Evolutionary conservation across 2,113 vertebrate genomes (phyloP).

Genomic region (Ariopsis seemanni): DNA sequence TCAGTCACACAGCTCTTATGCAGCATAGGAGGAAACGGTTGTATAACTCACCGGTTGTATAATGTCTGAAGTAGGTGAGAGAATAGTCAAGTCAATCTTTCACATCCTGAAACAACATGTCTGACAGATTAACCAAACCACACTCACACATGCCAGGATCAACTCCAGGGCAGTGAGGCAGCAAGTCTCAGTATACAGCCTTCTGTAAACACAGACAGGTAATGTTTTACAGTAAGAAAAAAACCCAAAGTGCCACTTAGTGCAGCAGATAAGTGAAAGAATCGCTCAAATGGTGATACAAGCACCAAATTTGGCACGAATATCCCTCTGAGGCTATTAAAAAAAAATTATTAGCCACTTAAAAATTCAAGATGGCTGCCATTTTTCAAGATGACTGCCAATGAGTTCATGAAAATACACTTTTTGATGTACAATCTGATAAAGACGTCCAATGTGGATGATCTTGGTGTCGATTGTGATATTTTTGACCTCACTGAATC

Average conservation of each 20-base stretch:
- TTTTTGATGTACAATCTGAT: too few relatives aligned
- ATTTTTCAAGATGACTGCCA: too few relatives aligned
- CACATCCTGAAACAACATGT: slow-evolving; percentile 23
- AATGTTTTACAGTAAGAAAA: neutral
- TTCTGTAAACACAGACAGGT: neutral
- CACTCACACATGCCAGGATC: neutral
- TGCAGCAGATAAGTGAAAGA: too few relatives aligned
- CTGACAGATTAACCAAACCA: slow-evolving; percentile 6
- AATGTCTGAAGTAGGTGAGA: slow-evolving; percentile 1
- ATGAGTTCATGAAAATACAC: too few relatives aligned
- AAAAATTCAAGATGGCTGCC: too few relatives aligned
- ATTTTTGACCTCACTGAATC: too few relatives aligned
- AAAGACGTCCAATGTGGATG: too few relatives aligned
- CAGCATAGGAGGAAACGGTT: neutral
- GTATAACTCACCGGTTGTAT: neutral
- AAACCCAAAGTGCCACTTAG: neutral
- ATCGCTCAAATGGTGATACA: too few relatives aligned
- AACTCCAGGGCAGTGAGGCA: slow-evolving; percentile 5
- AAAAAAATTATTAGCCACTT: too few relatives aligned
- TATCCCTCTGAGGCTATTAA: too few relatives aligned
- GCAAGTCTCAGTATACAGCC: neutral
- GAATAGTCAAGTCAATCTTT: neutral
- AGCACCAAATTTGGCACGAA: too few relatives aligned
- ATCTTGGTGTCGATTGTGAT: too few relatives aligned
- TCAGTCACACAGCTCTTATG: neutral